Evolutionary conservation across 2,113 vertebrate genomes (phyloP).

Genomic region (Otolemur garnettii): DNA sequence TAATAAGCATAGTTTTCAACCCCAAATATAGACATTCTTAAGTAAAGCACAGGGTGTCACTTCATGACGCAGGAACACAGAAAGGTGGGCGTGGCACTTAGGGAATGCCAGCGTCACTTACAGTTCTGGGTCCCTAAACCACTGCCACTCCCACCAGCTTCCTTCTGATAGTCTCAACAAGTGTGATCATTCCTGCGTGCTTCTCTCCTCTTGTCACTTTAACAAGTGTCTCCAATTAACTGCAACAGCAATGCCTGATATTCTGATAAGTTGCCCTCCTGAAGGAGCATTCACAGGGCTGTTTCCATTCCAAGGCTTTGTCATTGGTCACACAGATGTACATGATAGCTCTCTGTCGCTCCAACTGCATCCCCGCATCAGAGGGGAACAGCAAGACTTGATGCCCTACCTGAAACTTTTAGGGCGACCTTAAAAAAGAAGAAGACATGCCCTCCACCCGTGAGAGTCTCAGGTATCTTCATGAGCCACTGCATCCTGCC

Average conservation of each 20-base stretch:
- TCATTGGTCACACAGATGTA: neutral
- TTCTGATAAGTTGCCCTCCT: neutral
- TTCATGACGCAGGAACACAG: neutral
- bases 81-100: neutral
- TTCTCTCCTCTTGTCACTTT: neutral
- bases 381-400: neutral
- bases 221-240: conserved; percentile 17
- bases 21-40: conserved; percentile 33
- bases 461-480: neutral
- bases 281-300: neutral
- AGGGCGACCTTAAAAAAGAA: neutral
- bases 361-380: neutral
- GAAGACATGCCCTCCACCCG: neutral
- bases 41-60: neutral
- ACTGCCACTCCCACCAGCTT: neutral
- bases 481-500: neutral
- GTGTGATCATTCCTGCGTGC: neutral
- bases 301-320: neutral
- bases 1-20: neutral
- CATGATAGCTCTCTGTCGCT: neutral
- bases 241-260: neutral
- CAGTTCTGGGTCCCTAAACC: neutral
- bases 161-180: neutral
- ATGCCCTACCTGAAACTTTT: neutral
- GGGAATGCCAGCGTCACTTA: neutral